These are phyloP conservation scores for Hoplodrina ambigua DNA, from an alignment of 2,888 invertebrate species.

Conservation along the genomic window DNA sequence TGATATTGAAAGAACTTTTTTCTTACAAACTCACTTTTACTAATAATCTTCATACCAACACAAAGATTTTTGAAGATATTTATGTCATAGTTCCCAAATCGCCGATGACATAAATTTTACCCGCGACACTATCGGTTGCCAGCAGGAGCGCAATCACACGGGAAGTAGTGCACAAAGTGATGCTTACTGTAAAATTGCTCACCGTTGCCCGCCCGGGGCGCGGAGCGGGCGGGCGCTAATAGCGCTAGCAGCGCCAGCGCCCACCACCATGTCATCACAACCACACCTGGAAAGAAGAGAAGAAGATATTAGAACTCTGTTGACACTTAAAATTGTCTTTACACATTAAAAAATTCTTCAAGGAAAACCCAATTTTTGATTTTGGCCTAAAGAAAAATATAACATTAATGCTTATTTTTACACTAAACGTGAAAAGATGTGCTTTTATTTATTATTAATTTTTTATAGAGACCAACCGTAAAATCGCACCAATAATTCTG, in stretches of 20 bases:
- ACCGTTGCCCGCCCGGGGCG: slow-evolving; percentile 88
- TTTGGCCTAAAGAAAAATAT: no score
- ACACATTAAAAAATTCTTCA: no score
- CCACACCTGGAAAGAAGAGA: slow-evolving; percentile 84
- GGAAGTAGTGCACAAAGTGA: slow-evolving; percentile 75
- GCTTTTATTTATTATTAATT: no score
- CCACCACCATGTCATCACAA: slow-evolving; percentile 91
- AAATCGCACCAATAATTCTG: no score
- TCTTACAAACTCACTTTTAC: no score
- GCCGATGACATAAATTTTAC: slow-evolving; percentile 42
- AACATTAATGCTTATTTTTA: no score
- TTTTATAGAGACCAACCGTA: no score
- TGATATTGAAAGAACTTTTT: no score
- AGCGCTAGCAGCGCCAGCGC: slow-evolving; percentile 88
- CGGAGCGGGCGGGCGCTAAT: slow-evolving; percentile 84
- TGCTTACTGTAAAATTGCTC: slow-evolving; percentile 89
- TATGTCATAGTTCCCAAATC: not conserved
- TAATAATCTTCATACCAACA: no score
- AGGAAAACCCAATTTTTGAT: no score
- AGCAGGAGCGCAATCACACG: slow-evolving; percentile 53
- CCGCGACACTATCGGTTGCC: slow-evolving; percentile 31
- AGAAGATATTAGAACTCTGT: not conserved
- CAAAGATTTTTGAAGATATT: no score
- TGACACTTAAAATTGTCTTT: not conserved
- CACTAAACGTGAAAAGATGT: no score